Percentiles rank a stretch among this genome's conserved stretches.
Evolutionary conservation across 2,888 invertebrate species (phyloP).

Genomic region (Ramazzottius varieornatus): DNA sequence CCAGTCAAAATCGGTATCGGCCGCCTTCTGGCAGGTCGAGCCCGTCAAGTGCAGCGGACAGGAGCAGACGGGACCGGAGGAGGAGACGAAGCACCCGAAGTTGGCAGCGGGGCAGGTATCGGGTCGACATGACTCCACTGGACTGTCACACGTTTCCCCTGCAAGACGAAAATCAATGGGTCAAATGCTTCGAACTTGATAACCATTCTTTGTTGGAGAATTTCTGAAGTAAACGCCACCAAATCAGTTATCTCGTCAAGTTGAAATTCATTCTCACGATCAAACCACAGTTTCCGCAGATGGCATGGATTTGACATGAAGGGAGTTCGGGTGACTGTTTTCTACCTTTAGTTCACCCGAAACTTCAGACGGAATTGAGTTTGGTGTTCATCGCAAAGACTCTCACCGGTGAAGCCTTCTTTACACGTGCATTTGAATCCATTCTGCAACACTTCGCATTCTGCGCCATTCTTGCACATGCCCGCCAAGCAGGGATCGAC

Average conservation of each 20-base stretch:
- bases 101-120: constrained; percentile 81
- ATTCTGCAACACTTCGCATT: constrained; percentile 11
- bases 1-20: constrained; percentile 12
- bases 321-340: too few species aligned
- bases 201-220: not conserved
- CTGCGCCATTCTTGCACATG: constrained; percentile 5
- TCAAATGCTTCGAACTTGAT: not conserved
- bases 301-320: too few species aligned
- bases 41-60: constrained; percentile 91
- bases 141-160: constrained; percentile 63
- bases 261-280: too few species aligned
- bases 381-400: too few species aligned
- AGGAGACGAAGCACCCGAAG: constrained; percentile 66
- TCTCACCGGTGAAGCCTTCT: constrained; percentile 34
- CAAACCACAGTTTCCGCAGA: too few species aligned
- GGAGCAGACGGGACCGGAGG: constrained; percentile 70
- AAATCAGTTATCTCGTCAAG: too few species aligned
- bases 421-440: constrained; percentile 64
- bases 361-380: too few species aligned
- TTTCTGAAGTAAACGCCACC: too few species aligned
- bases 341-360: too few species aligned
- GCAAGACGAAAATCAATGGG: not conserved
- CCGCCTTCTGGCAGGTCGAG: constrained; percentile 65
- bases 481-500: not conserved
- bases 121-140: constrained; percentile 67